Evolutionary conservation across 1,140 invertebrate species (phyloP).

Genomic region (Ostrea edulis): DNA sequence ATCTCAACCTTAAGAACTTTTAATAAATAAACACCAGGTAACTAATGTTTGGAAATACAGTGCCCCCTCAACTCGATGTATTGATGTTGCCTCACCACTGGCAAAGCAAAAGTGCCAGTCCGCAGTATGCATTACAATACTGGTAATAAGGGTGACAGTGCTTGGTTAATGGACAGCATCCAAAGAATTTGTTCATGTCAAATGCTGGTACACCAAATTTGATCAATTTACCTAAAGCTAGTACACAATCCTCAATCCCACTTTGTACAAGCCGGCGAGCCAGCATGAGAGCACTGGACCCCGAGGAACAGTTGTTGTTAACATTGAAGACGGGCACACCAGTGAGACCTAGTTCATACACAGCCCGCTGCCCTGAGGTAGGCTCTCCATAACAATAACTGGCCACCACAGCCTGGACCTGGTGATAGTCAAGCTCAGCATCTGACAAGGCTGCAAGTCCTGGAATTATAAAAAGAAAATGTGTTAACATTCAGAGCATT

Average conservation of each 20-base stretch:
- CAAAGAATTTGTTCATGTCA: too few species aligned
- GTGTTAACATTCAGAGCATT: background rate
- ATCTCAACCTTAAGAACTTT: too few species aligned
- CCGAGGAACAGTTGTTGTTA: constrained; percentile 99
- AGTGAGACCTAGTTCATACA: constrained; percentile 96
- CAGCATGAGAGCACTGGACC: constrained; percentile 93
- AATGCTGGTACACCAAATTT: too few species aligned
- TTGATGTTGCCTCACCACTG: too few species aligned
- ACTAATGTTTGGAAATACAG: too few species aligned
- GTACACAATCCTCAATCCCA: constrained; percentile 89
- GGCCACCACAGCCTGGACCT: constrained; percentile 92
- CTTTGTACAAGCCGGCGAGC: constrained; percentile 94
- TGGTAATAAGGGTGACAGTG: too few species aligned
- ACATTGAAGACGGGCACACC: constrained; percentile 99
- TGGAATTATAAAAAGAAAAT: constrained; percentile 49
- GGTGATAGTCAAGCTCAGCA: constrained; percentile 87
- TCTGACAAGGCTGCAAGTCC: constrained; percentile 93
- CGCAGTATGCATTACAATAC: too few species aligned
- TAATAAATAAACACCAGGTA: too few species aligned
- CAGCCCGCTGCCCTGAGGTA: constrained; percentile 94
- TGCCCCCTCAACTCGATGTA: too few species aligned
- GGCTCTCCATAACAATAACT: constrained; percentile 99
- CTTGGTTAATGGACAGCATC: too few species aligned
- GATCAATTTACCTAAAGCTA: constrained; percentile 87
- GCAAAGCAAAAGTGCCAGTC: too few species aligned